Evolutionary conservation across 2,797 vertebrate genomes (phyloP), one percentile per base, ranked within the genome.

Genomic region (Danio choprae): DNA sequence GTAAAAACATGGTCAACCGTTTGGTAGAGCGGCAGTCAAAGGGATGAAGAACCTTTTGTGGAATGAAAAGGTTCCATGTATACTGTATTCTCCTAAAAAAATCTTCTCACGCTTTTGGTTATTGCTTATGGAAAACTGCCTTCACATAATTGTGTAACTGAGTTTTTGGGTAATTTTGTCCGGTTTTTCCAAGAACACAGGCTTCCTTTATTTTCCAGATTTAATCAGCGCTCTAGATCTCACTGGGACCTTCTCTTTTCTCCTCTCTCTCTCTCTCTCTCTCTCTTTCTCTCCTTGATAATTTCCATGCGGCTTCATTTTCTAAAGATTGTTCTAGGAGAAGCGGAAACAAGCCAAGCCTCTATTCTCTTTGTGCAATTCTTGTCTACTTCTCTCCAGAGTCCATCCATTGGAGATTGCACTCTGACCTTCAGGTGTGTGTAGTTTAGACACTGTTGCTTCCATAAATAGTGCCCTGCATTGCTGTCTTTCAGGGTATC

Each of bases 211-310:
- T 60, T 53, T 73, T 53, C 38, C 2, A 0, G 15, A 69, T 80
- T 46, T 74, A 80, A 74, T 75, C 79, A 43, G 71, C 6, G 6
- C 62, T 74, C 79, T 69, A 51, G 56, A 69, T 83, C 76, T 48
- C 29, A 6, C 18, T 12, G 16, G 18, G 9, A 12, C 10, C 16
- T 72, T 83, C 10, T 59, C 41, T 36, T 60, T 9, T 55, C 50
- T 56, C 40, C 58, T 55, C 48, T 80, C 56, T 16, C 16, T 50
- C 44, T 81, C 58, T 55, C 48, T 80, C 56, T 16, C 16, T 50
- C 44, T 81, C 41, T 60, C 36, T 60, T 46, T 51, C 36, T 18
- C 18, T 11, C 44, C 16, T 50, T 12, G 9, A 64, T 43, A 9
- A 50, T 79, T 55, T 70, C 13, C 15, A 38, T 1, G 22, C 15